A percentile compares a stretch with the other conserved stretches of the same genome.
phyloP scores from a whole-genome alignment of 2,888 invertebrate genomes.

The Dilophus febrilis region DNA sequence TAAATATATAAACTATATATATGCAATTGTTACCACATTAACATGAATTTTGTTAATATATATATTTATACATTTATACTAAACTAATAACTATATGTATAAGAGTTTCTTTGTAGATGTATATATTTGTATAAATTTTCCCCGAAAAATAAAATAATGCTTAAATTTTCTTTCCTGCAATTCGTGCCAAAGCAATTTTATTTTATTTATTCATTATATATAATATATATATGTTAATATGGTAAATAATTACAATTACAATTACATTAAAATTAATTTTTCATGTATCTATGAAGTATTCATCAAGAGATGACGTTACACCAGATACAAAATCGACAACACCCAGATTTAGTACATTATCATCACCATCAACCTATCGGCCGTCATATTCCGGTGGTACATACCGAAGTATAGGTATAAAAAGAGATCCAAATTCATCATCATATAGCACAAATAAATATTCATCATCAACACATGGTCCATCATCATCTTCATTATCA shows the following conservation, averaged over 20 bases:
- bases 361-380: slow-evolving; percentile 25
- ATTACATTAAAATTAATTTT: not conserved
- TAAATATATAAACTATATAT: no score
- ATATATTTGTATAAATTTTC: no score
- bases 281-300: slow-evolving; percentile 17
- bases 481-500: slow-evolving; percentile 7
- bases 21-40: no score
- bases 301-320: slow-evolving; percentile 21
- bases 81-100: no score
- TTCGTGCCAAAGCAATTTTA: no score
- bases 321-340: slow-evolving; percentile 5
- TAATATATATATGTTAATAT: no score
- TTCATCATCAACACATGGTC: slow-evolving; percentile 14
- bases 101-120: no score
- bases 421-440: slow-evolving; percentile 20
- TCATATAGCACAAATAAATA: slow-evolving; percentile 24
- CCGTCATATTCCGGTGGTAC: slow-evolving; percentile 30
- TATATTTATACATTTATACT: no score
- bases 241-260: not conserved
- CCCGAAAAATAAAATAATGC: no score
- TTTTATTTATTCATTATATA: no score
- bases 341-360: slow-evolving; percentile 15
- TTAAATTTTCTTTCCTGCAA: no score
- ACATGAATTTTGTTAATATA: no score
- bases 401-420: slow-evolving; percentile 21